Percentiles rank a stretch among this genome's conserved stretches.
phyloP scores from a whole-genome alignment of 2,888 invertebrate genomes.

The Enoplolaimus lenunculus region DNA sequence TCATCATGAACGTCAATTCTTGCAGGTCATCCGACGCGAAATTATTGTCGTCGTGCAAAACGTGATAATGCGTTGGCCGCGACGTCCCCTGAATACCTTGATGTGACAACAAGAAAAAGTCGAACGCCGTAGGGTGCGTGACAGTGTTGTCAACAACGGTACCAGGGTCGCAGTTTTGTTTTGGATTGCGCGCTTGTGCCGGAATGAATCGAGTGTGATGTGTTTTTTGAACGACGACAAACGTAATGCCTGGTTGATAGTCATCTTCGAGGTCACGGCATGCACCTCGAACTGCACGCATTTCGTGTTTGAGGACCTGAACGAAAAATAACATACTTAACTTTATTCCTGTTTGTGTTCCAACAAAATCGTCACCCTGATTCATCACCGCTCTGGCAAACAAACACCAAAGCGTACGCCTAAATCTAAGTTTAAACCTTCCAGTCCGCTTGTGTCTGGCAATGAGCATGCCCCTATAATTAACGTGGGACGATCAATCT shows the following conservation, averaged over 20 bases:
- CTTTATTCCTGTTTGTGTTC: too few relatives aligned
- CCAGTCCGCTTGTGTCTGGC: too few relatives aligned
- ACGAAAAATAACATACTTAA: not conserved
- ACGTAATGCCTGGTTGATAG: conserved; percentile 35
- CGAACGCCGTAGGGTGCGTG: conserved; percentile 32
- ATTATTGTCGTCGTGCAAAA: conserved; percentile 33
- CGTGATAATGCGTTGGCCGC: conserved; percentile 35
- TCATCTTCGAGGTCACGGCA: conserved; percentile 32
- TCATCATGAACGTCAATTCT: conserved; percentile 31
- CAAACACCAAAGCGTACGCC: too few relatives aligned
- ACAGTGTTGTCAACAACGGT: conserved; percentile 32
- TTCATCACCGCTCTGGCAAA: too few relatives aligned
- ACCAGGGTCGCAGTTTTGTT: conserved; percentile 20
- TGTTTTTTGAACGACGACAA: conserved; percentile 26
- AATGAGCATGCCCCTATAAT: too few relatives aligned
- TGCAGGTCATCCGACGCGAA: conserved; percentile 35
- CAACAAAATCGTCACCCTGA: too few relatives aligned
- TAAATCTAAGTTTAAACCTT: too few relatives aligned
- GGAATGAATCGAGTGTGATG: conserved; percentile 26
- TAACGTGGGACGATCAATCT: too few relatives aligned
- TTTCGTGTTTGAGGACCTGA: conserved; percentile 32
- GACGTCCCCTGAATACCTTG: conserved; percentile 33
- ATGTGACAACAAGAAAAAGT: conserved; percentile 36
- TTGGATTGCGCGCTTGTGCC: conserved; percentile 17
- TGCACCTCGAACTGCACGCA: conserved; percentile 34